phyloP scores from a whole-genome alignment of 2,113 vertebrate species.

The Chauna torquata region DNA sequence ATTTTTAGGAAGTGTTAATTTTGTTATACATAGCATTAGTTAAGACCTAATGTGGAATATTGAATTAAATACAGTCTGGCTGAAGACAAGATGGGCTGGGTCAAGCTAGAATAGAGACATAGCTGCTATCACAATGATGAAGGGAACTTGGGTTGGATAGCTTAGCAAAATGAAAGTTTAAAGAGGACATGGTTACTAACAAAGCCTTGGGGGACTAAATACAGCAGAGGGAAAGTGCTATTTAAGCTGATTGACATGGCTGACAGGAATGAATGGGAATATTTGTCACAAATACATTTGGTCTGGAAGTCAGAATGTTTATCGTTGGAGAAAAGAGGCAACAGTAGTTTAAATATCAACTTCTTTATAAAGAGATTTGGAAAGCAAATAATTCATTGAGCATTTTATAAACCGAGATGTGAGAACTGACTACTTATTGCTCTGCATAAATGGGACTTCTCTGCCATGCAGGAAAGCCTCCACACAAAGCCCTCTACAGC shows the following conservation, averaged over 20 bases:
- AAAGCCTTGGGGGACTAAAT: not conserved
- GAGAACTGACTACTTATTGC: not conserved
- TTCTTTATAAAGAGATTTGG: not conserved
- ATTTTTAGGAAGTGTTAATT: not conserved
- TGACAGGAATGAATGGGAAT: not conserved
- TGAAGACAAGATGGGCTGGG: not conserved
- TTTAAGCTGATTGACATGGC: not conserved
- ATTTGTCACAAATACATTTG: not conserved
- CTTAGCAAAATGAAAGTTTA: not conserved
- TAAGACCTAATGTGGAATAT: not conserved
- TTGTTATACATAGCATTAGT: not conserved
- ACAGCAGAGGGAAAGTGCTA: not conserved
- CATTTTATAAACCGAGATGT: not conserved
- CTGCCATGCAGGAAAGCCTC: not conserved
- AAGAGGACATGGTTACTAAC: not conserved
- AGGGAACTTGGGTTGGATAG: not conserved
- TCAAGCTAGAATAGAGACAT: not conserved
- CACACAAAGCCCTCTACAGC: not conserved
- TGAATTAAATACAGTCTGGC: not conserved
- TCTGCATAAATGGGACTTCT: not conserved
- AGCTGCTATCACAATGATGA: not conserved
- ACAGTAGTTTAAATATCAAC: not conserved
- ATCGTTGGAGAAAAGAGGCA: not conserved
- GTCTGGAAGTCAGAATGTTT: not conserved
- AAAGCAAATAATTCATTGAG: not conserved